Percentiles rank a stretch among this genome's conserved stretches.
phyloP scores from a whole-genome alignment of 2,888 invertebrate genomes.

The Lapara coniferarum region DNA sequence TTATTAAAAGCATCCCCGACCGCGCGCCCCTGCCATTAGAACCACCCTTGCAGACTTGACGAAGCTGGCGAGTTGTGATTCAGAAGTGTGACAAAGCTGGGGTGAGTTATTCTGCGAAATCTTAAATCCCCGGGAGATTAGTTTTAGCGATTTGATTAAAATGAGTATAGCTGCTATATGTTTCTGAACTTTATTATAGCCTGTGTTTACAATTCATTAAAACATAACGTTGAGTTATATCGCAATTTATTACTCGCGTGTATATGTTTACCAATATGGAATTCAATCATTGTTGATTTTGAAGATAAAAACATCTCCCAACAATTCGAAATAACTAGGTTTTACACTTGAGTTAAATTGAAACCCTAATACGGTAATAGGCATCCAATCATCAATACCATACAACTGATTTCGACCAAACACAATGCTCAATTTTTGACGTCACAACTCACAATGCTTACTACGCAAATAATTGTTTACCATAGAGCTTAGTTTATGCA shows the following conservation, averaged over 20 bases:
- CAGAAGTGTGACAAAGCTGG: conserved; percentile 20
- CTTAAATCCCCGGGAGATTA: neutral
- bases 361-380: too few species aligned
- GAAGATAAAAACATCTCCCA: too few species aligned
- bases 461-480: neutral
- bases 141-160: conserved; percentile 5
- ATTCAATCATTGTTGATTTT: too few species aligned
- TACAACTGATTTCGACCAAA: too few species aligned
- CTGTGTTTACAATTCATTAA: too few species aligned
- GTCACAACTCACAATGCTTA: neutral
- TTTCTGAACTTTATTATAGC: too few species aligned
- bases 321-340: too few species aligned
- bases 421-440: neutral
- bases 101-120: neutral
- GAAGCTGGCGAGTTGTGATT: conserved; percentile 41
- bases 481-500: neutral
- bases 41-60: conserved; percentile 48
- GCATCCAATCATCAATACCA: too few species aligned
- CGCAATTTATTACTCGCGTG: too few species aligned
- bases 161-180: neutral
- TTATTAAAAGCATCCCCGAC: conserved; percentile 31
- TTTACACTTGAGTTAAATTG: too few species aligned
- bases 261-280: too few species aligned
- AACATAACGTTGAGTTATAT: too few species aligned
- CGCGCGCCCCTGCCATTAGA: conserved; percentile 38